These are phyloP conservation scores for Chelon labrosus DNA, from an alignment of 2,797 vertebrate species.

Conservation along the genomic window DNA sequence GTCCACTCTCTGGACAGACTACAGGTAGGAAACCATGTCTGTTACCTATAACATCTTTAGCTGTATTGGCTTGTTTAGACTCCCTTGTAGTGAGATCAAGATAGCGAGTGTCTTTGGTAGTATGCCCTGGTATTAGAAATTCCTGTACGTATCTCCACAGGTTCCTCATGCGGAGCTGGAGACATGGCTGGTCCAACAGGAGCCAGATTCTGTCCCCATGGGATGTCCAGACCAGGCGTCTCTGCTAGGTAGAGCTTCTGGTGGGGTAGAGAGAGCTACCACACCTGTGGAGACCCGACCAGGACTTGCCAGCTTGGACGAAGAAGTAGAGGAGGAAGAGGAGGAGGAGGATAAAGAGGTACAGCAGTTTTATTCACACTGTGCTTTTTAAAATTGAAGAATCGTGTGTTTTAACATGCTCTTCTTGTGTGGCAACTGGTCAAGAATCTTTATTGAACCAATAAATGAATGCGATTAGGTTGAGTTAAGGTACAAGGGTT, in stretches of 20 bases:
- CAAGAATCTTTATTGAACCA: too few relatives aligned
- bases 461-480: too few relatives aligned
- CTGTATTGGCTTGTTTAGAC: too few relatives aligned
- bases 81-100: neutral
- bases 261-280: conserved; percentile 75
- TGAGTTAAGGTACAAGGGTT: neutral
- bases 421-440: neutral
- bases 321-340: conserved; percentile 76
- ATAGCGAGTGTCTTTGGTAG: neutral
- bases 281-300: conserved; percentile 63
- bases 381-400: neutral
- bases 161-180: conserved; percentile 89
- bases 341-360: conserved; percentile 87
- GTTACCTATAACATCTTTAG: neutral
- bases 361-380: neutral
- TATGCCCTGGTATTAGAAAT: neutral
- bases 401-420: neutral
- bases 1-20: conserved; percentile 89
- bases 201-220: conserved; percentile 84
- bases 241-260: conserved; percentile 77
- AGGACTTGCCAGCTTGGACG: neutral
- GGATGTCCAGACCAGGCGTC: conserved; percentile 72
- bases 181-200: conserved; percentile 92
- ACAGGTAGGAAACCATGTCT: conserved; percentile 50
- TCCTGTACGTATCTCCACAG: conserved; percentile 47